Percentiles rank a stretch among this genome's conserved stretches.
These are phyloP conservation scores for Semicossyphus pulcher DNA, from an alignment of 2,113 vertebrate genomes.

Conservation along the genomic window DNA sequence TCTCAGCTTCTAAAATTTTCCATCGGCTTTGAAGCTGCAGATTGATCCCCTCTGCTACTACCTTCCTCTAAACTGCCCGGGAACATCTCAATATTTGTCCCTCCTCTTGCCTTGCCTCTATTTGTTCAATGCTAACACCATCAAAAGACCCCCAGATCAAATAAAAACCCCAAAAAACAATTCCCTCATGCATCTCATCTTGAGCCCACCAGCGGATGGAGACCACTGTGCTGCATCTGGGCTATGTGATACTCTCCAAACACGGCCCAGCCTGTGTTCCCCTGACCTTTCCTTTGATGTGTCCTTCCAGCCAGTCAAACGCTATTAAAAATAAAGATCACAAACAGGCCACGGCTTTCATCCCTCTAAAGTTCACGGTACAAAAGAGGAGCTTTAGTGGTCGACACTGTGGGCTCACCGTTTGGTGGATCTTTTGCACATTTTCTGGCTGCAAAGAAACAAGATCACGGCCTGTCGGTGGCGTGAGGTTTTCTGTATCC, in stretches of 20 bases:
- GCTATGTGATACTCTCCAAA: constrained; percentile 65
- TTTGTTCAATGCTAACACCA: constrained; percentile 57
- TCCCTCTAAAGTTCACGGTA: constrained; percentile 80
- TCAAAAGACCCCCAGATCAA: constrained; percentile 75
- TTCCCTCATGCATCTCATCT: constrained; percentile 53
- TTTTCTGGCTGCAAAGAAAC: constrained; percentile 28
- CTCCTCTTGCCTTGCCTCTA: not conserved
- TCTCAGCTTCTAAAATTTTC: too few species aligned
- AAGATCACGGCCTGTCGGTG: constrained; percentile 5
- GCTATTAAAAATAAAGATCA: constrained; percentile 81
- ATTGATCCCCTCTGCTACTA: not conserved
- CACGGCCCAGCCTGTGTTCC: constrained; percentile 56
- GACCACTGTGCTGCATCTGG: constrained; percentile 45
- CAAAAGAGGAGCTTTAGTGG: constrained; percentile 54
- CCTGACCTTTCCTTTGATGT: constrained; percentile 84
- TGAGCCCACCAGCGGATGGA: constrained; percentile 37
- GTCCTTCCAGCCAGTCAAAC: constrained; percentile 74
- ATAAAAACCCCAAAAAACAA: too few species aligned
- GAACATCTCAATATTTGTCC: not conserved
- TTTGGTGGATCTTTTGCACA: constrained; percentile 38
- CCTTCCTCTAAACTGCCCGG: not conserved
- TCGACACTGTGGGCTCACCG: constrained; percentile 28
- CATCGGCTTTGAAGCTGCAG: not conserved
- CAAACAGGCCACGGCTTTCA: constrained; percentile 79
- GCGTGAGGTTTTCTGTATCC: too few species aligned